Conservation (phyloP, 2,113 vertebrate species). For the Megaptera novaeangliae region DNA sequence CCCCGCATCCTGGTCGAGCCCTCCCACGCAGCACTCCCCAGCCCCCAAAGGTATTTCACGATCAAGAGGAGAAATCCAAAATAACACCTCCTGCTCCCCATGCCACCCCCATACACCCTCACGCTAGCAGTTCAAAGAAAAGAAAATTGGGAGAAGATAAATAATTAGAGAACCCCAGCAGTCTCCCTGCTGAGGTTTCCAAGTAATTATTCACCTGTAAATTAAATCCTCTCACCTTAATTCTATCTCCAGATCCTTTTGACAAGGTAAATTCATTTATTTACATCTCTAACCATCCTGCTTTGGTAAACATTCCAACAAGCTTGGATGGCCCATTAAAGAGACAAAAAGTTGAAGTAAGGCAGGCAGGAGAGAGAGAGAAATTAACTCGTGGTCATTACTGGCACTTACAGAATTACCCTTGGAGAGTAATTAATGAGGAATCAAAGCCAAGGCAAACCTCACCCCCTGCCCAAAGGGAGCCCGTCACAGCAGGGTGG, state of each 20-base stretch:
- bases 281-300: conserved; percentile 52
- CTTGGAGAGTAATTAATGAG: conserved; percentile 67
- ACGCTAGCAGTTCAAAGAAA: conserved; percentile 56
- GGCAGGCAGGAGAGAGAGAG: background rate
- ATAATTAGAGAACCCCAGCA: conserved; percentile 25
- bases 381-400: conserved; percentile 77
- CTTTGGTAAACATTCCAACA: conserved; percentile 73
- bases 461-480: background rate
- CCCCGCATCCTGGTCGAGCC: background rate
- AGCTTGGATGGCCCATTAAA: conserved; percentile 59
- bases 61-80: conserved; percentile 32
- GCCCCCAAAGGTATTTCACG: background rate
- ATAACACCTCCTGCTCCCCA: conserved; percentile 9
- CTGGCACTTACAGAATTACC: conserved; percentile 71
- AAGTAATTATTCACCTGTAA: conserved; percentile 70
- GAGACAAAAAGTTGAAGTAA: conserved; percentile 22
- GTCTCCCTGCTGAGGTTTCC: conserved; percentile 39
- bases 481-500: conserved; percentile 14
- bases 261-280: conserved; percentile 68
- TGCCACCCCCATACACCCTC: conserved; percentile 45
- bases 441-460: conserved; percentile 64
- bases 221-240: conserved; percentile 61
- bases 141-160: conserved; percentile 2
- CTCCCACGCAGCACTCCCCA: background rate
- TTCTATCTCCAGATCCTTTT: conserved; percentile 51